Percentiles rank a stretch among this genome's conserved stretches.
phyloP scores from a whole-genome alignment of 2,113 vertebrate genomes.

The Leptosomus discolor region DNA sequence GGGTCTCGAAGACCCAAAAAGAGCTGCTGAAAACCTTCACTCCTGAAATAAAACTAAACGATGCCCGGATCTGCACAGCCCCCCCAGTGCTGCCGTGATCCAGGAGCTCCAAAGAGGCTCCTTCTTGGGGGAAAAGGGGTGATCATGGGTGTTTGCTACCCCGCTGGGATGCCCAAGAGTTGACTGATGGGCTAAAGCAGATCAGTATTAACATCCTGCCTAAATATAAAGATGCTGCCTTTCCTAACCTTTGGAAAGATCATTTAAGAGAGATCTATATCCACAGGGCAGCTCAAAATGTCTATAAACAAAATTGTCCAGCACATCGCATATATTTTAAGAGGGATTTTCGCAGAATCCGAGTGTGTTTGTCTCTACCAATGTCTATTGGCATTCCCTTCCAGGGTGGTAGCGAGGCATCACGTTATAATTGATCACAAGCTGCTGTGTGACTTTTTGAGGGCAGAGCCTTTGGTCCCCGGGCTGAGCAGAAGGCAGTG shows the following conservation, averaged over 20 bases:
- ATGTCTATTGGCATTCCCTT: not conserved
- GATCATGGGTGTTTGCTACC: not conserved
- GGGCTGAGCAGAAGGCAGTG: not conserved
- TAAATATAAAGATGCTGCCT: not conserved
- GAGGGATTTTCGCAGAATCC: not conserved
- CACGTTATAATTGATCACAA: not conserved
- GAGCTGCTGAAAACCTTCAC: not conserved
- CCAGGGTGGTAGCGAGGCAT: not conserved
- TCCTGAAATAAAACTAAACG: not conserved
- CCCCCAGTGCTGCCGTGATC: not conserved
- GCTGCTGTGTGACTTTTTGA: not conserved
- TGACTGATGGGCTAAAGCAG: not conserved
- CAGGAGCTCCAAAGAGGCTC: not conserved
- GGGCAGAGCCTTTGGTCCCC: not conserved
- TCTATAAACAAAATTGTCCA: not conserved
- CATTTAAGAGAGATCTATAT: not conserved
- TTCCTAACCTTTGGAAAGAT: not conserved
- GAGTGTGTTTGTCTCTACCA: not conserved
- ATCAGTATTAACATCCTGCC: rapidly evolving
- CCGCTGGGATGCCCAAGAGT: not conserved
- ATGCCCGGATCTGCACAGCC: not conserved
- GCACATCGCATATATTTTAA: not conserved
- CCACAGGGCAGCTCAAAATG: not conserved
- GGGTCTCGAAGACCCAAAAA: not conserved
- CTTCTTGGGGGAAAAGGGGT: not conserved